Base-by-base conservation (phyloP, 2,797 vertebrate species). In the Gymnocypris eckloni region DNA sequence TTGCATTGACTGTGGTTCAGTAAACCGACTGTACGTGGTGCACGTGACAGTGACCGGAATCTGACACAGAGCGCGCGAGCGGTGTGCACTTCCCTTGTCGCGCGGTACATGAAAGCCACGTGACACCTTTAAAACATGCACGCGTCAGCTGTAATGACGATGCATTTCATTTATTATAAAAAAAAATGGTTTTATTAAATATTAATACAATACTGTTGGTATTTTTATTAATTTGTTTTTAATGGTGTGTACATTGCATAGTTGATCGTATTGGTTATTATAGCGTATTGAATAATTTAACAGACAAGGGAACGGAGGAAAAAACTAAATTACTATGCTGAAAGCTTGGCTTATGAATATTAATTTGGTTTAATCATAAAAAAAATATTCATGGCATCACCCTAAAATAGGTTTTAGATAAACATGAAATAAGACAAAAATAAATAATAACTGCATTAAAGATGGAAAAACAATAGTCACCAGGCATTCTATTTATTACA, bases 401-500 rank as follows among this genome's bases (percentile, higher is more conserved):
- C 9, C 2, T 50, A 2, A 33, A 75, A 75, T 33, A 10, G 18
- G 72, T 1, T 4, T 50, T 73, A 10, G 6, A 45, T 45, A 43
- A n/a, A 45, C 25, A 16, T 8, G 7, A 33, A 50, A 50, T 50
- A 22, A 22, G 3, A 20, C 1, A 20, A 37, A 4, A 64, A 15
- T 0, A 66, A 64, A 64, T 33, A 33, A 28, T 9, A 59, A 33
- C 1, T 37, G 16, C 22, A 48, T 48, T 13, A 67, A 80, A 1
- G 13, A 70, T 2, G 8, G 9, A 43, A 54, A 69, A 54, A 82
- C 48, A 70, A 6, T 3, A 41, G 22, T 33, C 9, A 56, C 1
- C 43, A 43, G 11, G 18, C 16, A 72, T 15, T 56, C 1, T 28
- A 6, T 82, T 82, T 82, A 82, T 82, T 82, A 43, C 3, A 50